Evolutionary conservation across 2,113 vertebrate genomes (phyloP), one percentile per base, ranked within the genome.

Genomic region (Serinus canaria): DNA sequence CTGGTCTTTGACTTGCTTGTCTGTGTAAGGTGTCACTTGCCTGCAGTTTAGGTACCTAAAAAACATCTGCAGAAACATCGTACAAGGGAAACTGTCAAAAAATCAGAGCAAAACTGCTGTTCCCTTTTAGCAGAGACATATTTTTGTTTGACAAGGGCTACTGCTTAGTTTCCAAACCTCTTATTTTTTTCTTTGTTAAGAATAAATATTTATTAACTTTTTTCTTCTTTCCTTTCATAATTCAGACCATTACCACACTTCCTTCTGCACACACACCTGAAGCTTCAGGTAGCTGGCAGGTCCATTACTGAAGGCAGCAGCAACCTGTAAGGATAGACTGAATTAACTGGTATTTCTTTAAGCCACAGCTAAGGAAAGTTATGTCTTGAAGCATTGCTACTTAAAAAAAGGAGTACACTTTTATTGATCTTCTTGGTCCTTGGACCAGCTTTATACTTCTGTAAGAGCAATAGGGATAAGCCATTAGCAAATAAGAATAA

Each of bases 151-250:
- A 78, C 83, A 89, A 74, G 23, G 20, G 5, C 13, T 74, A 59
- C 11, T 83, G 12, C 18, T 78, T 72, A 47, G 27, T 82, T 85
- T 75, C 63, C 55, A 80, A 53, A 87, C 56, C 5, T 14, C 3
- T 2, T 2, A 5, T 62, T 77, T 87, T 55, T 50, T 35, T 56
- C 25, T 83, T 67, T 43, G 25, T 44, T 77, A 62, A 91, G 27
- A 44, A 64, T 74, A 83, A 89, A 75, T 52, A 15, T 59, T 62
- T 60, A 31, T 59, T 62, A 10, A 2, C 39, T 39, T 49, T 22
- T 70, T 60, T 41, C 23, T 55, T 75, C 22, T 81, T 46, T 62
- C 4, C 6, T 5, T 4, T n/a, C 0, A 0, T 23, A 69, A 73
- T 80, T 83, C 43, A 70, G 37, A 69, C 47, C 3, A 49, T 53